Evolutionary conservation across 1,140 invertebrate species (phyloP), one percentile per base, ranked within the genome.

Genomic region (Drosophila ficusphila): DNA sequence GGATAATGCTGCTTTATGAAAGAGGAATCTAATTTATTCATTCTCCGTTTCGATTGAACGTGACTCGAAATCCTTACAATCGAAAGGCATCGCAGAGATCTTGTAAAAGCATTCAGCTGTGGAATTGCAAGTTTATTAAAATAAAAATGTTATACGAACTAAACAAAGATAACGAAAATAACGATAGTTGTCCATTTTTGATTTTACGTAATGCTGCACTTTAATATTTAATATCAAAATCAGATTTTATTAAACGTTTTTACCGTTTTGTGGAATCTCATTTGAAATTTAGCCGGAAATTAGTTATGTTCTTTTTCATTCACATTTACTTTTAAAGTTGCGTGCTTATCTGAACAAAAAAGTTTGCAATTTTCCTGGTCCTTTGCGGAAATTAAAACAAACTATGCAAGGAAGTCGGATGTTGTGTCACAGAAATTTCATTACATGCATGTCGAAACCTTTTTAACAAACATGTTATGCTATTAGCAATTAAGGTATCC

Each of bases 1-100:
- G 21, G 60, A 39, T 27, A 67, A 52, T 52, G 47, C 19, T 21
- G 51, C 16, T 33, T 19, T 41, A 65, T 67, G 36, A 16, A 33
- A 65, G 33, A 3, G 21, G 46, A 58, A 58, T 58, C 42, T 18
- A 67, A 65, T 67, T 65, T 67, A 67, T 67, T 67, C 62, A 65
- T 67, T 65, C 44, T 41, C 14, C 21, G 61, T 41, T 42, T 67
- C 60, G 19, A 27, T 18, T n/a, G 54, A 29, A 67, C 62, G 62
- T 67, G 62, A 65, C 62, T 33, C 7, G 62, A 65, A 67, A 49
- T 41, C 14, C 16, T 33, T 36, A 33, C 19, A 11, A 31, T 16
- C 14, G 16, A 67, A 27, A 21, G 27, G 14, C 5, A 65, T 42
- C 58, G 8, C 29, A 44, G n/a, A 36, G 39, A 19, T 53, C 29